These are phyloP conservation scores for Agriopis leucophaearia DNA, from an alignment of 2,888 invertebrate species.

Conservation along the genomic window DNA sequence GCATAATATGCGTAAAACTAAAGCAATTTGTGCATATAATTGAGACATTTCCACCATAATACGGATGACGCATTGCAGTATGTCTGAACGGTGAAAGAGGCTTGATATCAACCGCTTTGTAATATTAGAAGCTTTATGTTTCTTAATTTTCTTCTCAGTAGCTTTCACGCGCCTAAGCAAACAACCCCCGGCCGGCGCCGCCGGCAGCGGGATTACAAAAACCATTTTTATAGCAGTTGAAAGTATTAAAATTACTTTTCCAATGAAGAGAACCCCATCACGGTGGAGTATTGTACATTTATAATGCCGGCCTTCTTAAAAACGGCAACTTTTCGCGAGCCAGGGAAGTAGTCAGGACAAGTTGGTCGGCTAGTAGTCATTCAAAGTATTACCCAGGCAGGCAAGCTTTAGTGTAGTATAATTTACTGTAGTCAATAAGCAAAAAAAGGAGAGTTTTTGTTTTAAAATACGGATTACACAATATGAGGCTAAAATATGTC, in stretches of 20 bases:
- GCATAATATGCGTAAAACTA: too few relatives aligned
- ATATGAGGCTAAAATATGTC: too few relatives aligned
- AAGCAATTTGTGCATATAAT: too few relatives aligned
- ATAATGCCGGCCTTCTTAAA: conserved; percentile 54
- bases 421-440: too few relatives aligned
- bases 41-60: too few relatives aligned
- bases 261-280: conserved; percentile 40
- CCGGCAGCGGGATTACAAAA: conserved; percentile 26
- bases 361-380: neutral
- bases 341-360: conserved; percentile 40
- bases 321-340: conserved; percentile 48
- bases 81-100: too few relatives aligned
- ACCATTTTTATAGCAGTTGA: conserved; percentile 37
- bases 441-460: too few relatives aligned
- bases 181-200: conserved; percentile 15
- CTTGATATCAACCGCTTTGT: too few relatives aligned
- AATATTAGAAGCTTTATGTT: neutral
- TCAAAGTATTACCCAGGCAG: neutral
- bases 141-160: neutral
- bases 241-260: conserved; percentile 43
- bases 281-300: conserved; percentile 46
- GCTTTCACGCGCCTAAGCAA: conserved; percentile 22
- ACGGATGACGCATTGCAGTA: too few relatives aligned
- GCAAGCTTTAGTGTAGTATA: neutral
- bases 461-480: too few relatives aligned